A percentile compares a stretch with the other conserved stretches of the same genome.
phyloP scores from a whole-genome alignment of 2,888 invertebrate genomes.

The Diadromus collaris region DNA sequence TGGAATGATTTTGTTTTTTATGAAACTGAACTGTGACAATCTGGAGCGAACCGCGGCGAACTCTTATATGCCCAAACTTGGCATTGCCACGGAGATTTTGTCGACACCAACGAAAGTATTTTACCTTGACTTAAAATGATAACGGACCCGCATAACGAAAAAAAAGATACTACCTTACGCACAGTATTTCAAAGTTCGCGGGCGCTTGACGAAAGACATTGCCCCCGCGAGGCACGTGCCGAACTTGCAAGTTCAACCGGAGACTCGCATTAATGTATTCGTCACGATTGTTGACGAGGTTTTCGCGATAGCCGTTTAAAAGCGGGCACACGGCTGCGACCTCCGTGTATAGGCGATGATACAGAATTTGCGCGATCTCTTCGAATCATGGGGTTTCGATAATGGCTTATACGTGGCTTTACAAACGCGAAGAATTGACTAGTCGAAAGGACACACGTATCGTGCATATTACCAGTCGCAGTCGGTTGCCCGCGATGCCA shows the following conservation, averaged over 20 bases:
- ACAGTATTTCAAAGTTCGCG: neutral
- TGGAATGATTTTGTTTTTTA: neutral
- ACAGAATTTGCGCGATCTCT: neutral
- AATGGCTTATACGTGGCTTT: neutral
- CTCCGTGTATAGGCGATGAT: neutral
- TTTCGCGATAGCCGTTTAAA: constrained; percentile 2
- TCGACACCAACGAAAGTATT: neutral
- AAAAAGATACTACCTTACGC: constrained; percentile 31
- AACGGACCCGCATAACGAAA: constrained; percentile 39
- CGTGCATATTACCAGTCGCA: constrained; percentile 33
- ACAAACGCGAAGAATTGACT: neutral
- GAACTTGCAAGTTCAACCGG: neutral
- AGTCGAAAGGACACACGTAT: neutral
- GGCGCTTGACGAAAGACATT: constrained; percentile 23
- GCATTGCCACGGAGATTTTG: constrained; percentile 35
- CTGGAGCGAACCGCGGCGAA: constrained; percentile 15
- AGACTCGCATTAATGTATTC: neutral
- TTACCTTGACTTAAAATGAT: constrained; percentile 54
- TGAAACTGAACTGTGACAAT: constrained; percentile 5
- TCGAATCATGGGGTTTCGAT: neutral
- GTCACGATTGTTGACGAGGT: constrained; percentile 7
- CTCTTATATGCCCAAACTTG: constrained; percentile 39
- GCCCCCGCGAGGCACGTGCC: neutral
- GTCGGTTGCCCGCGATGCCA: constrained; percentile 18
- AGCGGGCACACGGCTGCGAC: constrained; percentile 2